Base-by-base conservation (phyloP, 2,113 vertebrate genomes). In the Columba livia region DNA sequence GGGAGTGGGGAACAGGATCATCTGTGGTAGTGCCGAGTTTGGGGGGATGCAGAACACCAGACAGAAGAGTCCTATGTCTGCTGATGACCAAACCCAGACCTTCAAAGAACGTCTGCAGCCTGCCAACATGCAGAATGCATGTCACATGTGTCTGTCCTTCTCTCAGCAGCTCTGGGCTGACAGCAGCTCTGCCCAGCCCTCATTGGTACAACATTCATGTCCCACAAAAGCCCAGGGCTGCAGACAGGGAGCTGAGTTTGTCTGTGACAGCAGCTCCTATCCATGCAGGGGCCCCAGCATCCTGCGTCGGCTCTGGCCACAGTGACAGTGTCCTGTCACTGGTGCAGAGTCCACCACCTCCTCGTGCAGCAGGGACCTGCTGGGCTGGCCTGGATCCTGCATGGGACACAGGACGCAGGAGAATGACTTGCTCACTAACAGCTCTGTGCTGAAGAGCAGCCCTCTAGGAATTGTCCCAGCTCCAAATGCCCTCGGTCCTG, bases 61-160 rank as follows among this genome's bases (percentile, higher is more conserved):
- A 47, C 58, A 75, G 47, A 67, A 71, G 47, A 69, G 53, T 14
- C 25, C 34, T 38, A 19, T 6, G 20, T 32, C 42, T 67, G 38
- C 9, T 7, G 3, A 1, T 44, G 48, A 42, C 71, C 14, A 48
- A 82, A 90, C 14, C 40, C 71, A 88, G 66, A 91, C 21, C 9
- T 83, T 29, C 60, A 44, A 72, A 69, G 6, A 85, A 74, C n/a
- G 15, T 58, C 71, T 90, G 79, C 60, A 89, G 60, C 51, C 73
- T 78, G 65, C 42, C 34, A 80, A 38, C 62, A 32, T 6, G 40
- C 23, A 87, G 23, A 0, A 1, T 88, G 57, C 28, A 7, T 28
- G 25, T 54, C 71, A 54, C 21, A 54, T 3, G 0, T 1, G 0
- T 5, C 67, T 62, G n/a, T 70, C 47, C 47, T n/a, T 4, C 23